Conservation (phyloP, 2,797 vertebrate genomes). For the Allobates femoralis region DNA sequence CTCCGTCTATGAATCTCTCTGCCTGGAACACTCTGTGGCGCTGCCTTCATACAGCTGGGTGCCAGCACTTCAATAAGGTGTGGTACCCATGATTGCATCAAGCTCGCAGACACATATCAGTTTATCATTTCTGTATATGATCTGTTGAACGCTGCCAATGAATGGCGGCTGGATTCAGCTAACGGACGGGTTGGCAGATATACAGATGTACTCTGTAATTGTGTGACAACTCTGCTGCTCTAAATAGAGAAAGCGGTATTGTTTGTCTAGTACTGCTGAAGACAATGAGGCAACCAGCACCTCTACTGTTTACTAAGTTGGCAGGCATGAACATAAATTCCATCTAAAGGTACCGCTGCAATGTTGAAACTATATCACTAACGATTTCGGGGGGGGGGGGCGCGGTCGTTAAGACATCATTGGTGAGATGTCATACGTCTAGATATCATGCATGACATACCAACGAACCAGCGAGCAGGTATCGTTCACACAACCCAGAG, state of each 20-base stretch:
- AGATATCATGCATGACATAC: no score
- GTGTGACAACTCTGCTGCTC: not conserved
- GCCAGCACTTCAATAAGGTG: conserved; percentile 11
- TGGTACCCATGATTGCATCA: not conserved
- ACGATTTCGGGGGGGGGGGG: no score
- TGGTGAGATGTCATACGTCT: no score
- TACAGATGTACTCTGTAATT: conserved; percentile 1
- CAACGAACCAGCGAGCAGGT: no score
- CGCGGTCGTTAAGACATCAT: no score
- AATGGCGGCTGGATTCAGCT: not conserved
- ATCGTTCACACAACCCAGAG: no score
- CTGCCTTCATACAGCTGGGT: not conserved
- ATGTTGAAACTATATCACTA: no score
- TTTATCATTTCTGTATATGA: conserved; percentile 1
- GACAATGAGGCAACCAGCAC: not conserved
- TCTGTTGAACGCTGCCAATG: not conserved
- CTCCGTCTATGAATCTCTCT: conserved; percentile 44
- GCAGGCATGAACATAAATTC: not conserved
- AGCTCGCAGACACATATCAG: not conserved
- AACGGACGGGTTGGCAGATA: not conserved
- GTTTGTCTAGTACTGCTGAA: not conserved
- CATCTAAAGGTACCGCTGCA: no score
- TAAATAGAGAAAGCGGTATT: not conserved
- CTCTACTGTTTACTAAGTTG: not conserved
- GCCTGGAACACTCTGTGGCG: conserved; percentile 21